These are phyloP conservation scores for Megaleporinus macrocephalus DNA, from an alignment of 2,113 vertebrate species.

Conservation along the genomic window DNA sequence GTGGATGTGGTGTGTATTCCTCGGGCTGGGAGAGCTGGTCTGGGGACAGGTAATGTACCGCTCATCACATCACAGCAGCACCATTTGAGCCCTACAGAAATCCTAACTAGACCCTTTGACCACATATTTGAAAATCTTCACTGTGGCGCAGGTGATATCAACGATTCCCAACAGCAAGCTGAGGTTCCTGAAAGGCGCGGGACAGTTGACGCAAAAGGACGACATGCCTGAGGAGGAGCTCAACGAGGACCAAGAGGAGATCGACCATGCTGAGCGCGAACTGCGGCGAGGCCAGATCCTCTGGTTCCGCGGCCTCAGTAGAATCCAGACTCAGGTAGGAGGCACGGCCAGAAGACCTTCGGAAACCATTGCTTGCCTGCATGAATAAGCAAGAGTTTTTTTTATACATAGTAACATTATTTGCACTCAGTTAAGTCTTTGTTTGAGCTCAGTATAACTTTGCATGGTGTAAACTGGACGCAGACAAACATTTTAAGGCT, in stretches of 20 bases:
- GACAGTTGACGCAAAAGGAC: slow-evolving; percentile 91
- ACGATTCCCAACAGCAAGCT: slow-evolving; percentile 92
- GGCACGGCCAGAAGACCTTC: background rate
- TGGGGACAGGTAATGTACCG: slow-evolving; percentile 94
- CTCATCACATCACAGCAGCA: background rate
- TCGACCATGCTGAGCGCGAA: slow-evolving; percentile 95
- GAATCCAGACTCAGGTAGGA: slow-evolving; percentile 97
- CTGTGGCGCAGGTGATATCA: slow-evolving; percentile 84
- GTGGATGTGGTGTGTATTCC: slow-evolving; percentile 99
- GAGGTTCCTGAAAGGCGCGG: slow-evolving; percentile 93
- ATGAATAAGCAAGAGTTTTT: background rate
- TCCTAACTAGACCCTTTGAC: background rate
- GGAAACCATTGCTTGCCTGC: background rate
- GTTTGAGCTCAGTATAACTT: background rate
- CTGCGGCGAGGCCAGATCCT: slow-evolving; percentile 96
- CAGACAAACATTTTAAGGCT: background rate
- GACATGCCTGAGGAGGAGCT: slow-evolving; percentile 91
- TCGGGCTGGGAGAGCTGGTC: slow-evolving; percentile 94
- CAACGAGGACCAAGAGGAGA: slow-evolving; percentile 96
- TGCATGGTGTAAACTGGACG: background rate
- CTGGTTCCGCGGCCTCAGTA: slow-evolving; percentile 97
- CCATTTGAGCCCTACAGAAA: background rate
- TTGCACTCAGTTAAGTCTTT: background rate
- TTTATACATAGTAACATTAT: background rate
- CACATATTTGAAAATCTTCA: background rate